Evolutionary conservation across 2,888 invertebrate species (phyloP), one percentile per base, ranked within the genome.

Genomic region (Diadegma fenestrale): DNA sequence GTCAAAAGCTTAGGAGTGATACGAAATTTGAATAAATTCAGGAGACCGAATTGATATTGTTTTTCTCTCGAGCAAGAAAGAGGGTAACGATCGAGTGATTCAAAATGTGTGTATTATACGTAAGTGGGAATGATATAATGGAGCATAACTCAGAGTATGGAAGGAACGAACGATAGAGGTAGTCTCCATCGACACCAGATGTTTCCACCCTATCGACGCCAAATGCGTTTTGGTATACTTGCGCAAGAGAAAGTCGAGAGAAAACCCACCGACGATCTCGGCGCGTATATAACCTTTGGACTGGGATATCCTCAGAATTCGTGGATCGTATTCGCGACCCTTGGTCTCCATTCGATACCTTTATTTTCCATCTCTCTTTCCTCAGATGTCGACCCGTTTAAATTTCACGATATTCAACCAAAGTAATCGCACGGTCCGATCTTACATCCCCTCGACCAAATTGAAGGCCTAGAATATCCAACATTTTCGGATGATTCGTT

Each of bases 131-230:
- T 81, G 72, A 81, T 78, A 78, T 73, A 73, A 81, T 63, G 69
- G 81, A 78, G 63, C 61, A 69, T 85, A 81, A 85, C 41, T 85
- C 73, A 69, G 75, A 85, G 22, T 78, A 75, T 81, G 61, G 68
- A 75, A 73, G 68, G 81, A 48, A 73, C 37, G 78, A 85, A 85
- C 45, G 73, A 63, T 78, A 45, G 58, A 58, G 68, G 33, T 77
- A 43, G 33, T 89, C 88, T 89, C 88, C 80, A 89, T 89, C 90
- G 86, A 85, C 72, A 86, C 86, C 90, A 90, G 89, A 88, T 90
- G 90, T 87, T 87, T 87, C 85, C 86, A 77, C 81, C 73, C 86
- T 84, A 88, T 88, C 84, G 88, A 87, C 85, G 80, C 84, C 76
- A 66, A 78, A 45, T 61, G 83, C 69, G 71, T 77, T 10, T 43